Conservation (phyloP, 2,797 vertebrate genomes). For the Chaetodon trifasciatus region DNA sequence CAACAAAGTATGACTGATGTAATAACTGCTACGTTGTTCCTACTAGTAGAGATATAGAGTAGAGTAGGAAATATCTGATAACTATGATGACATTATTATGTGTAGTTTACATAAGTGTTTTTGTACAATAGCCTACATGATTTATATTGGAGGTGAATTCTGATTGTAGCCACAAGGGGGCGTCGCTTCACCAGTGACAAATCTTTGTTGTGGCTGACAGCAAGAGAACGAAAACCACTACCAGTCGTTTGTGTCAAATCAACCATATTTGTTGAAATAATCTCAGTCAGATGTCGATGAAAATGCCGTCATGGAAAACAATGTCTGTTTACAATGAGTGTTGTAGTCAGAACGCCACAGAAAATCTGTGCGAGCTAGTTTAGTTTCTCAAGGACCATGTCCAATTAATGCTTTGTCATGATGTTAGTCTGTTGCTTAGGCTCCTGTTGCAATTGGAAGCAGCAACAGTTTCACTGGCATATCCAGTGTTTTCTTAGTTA, state of each 20-base stretch:
- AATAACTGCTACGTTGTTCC: background rate
- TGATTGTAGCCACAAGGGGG: background rate
- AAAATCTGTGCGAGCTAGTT: background rate
- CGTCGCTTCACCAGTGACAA: background rate
- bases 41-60: background rate
- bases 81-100: background rate
- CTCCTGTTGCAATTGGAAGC: background rate
- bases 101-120: background rate
- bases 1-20: constrained; percentile 3
- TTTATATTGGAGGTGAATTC: background rate
- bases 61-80: background rate
- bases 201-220: too few species aligned
- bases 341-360: background rate
- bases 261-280: background rate
- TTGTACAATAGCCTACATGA: background rate
- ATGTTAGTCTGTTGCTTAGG: background rate
- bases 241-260: background rate
- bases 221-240: too few species aligned
- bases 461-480: background rate
- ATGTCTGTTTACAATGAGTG: too few species aligned
- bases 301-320: background rate
- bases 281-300: background rate
- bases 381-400: background rate
- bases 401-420: background rate
- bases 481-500: too few species aligned